Evolutionary conservation across 2,797 vertebrate species (phyloP), one percentile per base, ranked within the genome.

Genomic region (Tamandua tetradactyla): DNA sequence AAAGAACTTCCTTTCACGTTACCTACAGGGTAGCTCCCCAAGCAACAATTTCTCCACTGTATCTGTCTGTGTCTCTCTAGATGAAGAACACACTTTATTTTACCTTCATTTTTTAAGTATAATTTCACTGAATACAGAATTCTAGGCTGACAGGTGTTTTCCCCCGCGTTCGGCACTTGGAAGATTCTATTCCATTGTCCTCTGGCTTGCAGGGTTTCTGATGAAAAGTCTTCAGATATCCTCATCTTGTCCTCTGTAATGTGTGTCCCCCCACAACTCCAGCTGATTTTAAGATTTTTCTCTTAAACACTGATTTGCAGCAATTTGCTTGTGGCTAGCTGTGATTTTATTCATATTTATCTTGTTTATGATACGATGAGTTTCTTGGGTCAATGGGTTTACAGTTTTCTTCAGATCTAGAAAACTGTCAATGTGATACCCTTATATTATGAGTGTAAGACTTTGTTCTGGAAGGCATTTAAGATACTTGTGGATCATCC

Each of bases 281-380:
- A 0, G 22, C 13, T 52, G 78, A 87, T 35, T 74, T 69, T 7
- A 61, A 44, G 52, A 71, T 25, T 62, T 55, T 82, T 59, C 68
- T 52, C 52, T 81, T 71, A 40, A 66, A 83, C 27, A 3, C 35
- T 37, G 14, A 52, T 30, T 71, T 84, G 76, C 84, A 93, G 49
- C 20, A 14, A 25, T 35, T 37, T 22, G 44, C 35, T 62, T 22
- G 23, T 10, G 35, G 25, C 71, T 81, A 72, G 61, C 80, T 68
- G n/a, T n/a, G 11, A 20, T 66, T 84, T 82, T 76, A 59, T 95
- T 74, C 55, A 10, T 52, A 27, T 79, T 91, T 87, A 40, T 91
- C 69, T 84, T 68, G 72, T 35, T 81, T 91, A 20, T 76, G 11
- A 7, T 80, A 25, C n/a, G 52, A 18, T 40, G 69, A 82, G 42